Base-by-base conservation (phyloP, 2,888 invertebrate species). In the Drosophila niveifrons region DNA sequence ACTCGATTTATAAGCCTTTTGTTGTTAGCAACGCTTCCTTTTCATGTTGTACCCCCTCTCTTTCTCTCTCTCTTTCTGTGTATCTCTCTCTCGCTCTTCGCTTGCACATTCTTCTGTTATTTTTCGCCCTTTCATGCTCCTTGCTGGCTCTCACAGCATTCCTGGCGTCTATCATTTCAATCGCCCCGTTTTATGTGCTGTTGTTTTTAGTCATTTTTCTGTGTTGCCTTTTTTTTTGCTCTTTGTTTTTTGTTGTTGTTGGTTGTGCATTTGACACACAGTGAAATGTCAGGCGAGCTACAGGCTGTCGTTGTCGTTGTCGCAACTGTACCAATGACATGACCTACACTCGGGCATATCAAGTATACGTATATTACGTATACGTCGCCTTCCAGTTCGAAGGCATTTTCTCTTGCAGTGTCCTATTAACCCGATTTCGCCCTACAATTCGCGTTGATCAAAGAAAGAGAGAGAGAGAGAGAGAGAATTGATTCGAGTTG, bases 351-450 rank as follows among this genome's bases (percentile, higher is more conserved):
- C 31, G 2, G 7, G 3, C 10, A 36, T n/a, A 36, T 36, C 36
- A 36, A 36, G 36, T 36, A 36, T 36, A 36, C 36, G 36, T 23
- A 61, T 46, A 67, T 63, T 63, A 52, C 53, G 55, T 41, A 47
- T 43, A 47, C 58, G 44, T 41, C 18, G 31, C 41, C 23, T 23
- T 72, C 53, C 77, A 72, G 76, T 46, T 75, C 36, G 44, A 44
- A 34, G 43, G 43, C 10, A 23, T 23, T 23, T 23, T 23, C 11
- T 47, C 46, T 52, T 52, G 58, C 59, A 43, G 53, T 66, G 74
- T 78, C 65, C 75, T 46, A 75, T 78, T 75, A 69, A 78, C 75
- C 75, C 51, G 56, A 66, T 69, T 75, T 11, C 17, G 3, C n/a
- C 13, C 3, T 11, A 28, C n/a, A n/a, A 39, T 15, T 10, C 10